phyloP scores from a whole-genome alignment of 1,140 invertebrate species.

The Drosophila cardini region DNA sequence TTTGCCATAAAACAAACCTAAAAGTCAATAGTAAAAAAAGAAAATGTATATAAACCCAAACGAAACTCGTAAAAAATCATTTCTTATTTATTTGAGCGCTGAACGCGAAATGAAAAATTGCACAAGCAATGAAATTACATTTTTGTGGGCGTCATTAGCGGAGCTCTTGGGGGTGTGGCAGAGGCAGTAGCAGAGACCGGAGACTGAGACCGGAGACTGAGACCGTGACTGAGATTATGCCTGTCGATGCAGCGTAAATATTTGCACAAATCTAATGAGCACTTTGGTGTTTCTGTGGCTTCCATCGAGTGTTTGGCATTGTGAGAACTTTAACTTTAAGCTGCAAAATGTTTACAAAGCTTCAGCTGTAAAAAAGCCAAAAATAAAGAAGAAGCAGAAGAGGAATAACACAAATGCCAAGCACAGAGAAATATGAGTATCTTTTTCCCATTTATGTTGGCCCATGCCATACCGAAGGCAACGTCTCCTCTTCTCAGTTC shows the following conservation, averaged over 20 bases:
- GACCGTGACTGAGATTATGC: slow-evolving; percentile 12
- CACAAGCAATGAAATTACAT: slow-evolving; percentile 75
- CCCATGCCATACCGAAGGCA: slow-evolving; percentile 19
- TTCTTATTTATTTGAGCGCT: slow-evolving; percentile 76
- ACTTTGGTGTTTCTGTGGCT: slow-evolving; percentile 31
- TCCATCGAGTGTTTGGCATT: neutral
- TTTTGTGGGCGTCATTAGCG: slow-evolving; percentile 59
- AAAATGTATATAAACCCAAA: slow-evolving; percentile 29
- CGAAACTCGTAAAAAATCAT: slow-evolving; percentile 69
- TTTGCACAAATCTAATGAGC: slow-evolving; percentile 74
- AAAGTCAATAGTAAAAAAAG: slow-evolving; percentile 69
- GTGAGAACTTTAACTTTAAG: slow-evolving; percentile 14
- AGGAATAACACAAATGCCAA: neutral
- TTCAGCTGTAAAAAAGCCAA: slow-evolving; percentile 7
- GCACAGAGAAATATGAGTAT: slow-evolving; percentile 41
- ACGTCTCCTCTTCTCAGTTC: slow-evolving; percentile 1
- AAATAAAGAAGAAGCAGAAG: neutral
- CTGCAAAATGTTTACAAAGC: slow-evolving; percentile 23
- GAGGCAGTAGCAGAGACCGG: neutral
- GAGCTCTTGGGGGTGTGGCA: neutral
- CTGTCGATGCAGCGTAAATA: slow-evolving; percentile 48
- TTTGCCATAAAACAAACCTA: slow-evolving; percentile 58
- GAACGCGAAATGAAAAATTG: slow-evolving; percentile 78
- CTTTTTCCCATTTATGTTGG: slow-evolving; percentile 45
- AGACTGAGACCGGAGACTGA: neutral